Evolutionary conservation across 2,888 invertebrate species (phyloP), one percentile per base, ranked within the genome.

Genomic region (Caenorhabditis sp.): DNA sequence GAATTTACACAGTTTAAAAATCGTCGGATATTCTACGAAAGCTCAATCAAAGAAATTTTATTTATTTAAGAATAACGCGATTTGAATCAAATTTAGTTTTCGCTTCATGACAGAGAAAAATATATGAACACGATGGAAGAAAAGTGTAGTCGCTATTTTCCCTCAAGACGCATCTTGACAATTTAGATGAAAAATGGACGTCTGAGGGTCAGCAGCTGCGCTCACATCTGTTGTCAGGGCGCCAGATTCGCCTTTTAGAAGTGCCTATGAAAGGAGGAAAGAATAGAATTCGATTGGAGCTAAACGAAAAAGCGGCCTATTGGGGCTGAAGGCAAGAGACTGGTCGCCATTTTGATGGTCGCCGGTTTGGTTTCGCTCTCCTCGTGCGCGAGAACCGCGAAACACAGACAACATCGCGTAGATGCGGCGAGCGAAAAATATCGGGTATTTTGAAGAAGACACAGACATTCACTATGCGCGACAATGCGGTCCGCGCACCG

Each of bases 311-410:
- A 68, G 66, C 26, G 66, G 64, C 76, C 68, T 68, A 68, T 68
- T 59, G 74, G 63, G 12, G 56, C 44, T 35, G 19, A 31, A 61
- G 51, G 26, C 58, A 56, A 66, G 58, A 66, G 75, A 75, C 75
- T 75, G 68, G 68, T 59, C 76, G 76, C 76, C 76, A 76, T 76
- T 75, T 75, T 68, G 76, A 76, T 76, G 68, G 76, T 76, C 76
- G 68, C 68, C 68, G 59, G 68, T 59, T 76, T 68, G 68, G 76
- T 68, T 68, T 68, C 68, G 58, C 49, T 38, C 38, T 54, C 44
- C 63, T 63, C 44, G 63, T 63, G 68, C 68, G 49, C 76, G 76
- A 76, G 76, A 76, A 76, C 68, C 68, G 66, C 75, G 66, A 66
- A 66, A 75, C 75, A 75, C 68, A 75, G 75, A 75, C 75, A 80